phyloP scores from a whole-genome alignment of 2,797 vertebrate genomes.

The Paguma larvata region DNA sequence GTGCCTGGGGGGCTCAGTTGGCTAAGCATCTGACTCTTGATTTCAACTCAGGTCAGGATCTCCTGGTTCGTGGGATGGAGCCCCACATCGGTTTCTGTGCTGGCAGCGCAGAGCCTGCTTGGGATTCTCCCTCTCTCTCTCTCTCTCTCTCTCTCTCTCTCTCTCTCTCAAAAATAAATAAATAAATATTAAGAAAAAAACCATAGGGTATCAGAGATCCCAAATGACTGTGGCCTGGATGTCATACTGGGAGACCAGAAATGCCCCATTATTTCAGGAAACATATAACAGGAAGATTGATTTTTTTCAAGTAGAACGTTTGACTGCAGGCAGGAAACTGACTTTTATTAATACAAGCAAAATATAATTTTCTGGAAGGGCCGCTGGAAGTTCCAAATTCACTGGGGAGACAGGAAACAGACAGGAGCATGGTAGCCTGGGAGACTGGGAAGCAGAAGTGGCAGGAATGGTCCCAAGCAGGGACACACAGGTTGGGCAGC shows the following conservation, averaged over 20 bases:
- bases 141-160: too few relatives aligned
- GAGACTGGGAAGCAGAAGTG: background rate
- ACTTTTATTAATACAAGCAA: background rate
- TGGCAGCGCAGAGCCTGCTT: too few relatives aligned
- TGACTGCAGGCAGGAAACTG: background rate
- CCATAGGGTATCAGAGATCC: background rate
- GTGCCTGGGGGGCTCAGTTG: too few relatives aligned
- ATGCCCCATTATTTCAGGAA: background rate
- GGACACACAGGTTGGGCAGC: fast-evolving
- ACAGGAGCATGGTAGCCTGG: background rate
- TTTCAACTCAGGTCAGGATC: too few relatives aligned
- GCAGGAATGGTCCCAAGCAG: background rate
- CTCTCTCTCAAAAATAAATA: too few relatives aligned
- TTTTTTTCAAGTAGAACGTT: background rate
- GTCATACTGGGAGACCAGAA: background rate
- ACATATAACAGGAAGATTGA: background rate
- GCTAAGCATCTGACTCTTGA: too few relatives aligned
- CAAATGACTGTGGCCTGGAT: background rate
- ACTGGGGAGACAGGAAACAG: background rate
- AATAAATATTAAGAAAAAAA: too few relatives aligned
- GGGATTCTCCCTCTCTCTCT: too few relatives aligned
- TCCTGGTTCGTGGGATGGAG: too few relatives aligned
- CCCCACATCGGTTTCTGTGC: too few relatives aligned
- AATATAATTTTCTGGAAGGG: background rate
- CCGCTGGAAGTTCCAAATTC: background rate